Conservation (phyloP, 2,113 vertebrate genomes). For the Aix galericulata region DNA sequence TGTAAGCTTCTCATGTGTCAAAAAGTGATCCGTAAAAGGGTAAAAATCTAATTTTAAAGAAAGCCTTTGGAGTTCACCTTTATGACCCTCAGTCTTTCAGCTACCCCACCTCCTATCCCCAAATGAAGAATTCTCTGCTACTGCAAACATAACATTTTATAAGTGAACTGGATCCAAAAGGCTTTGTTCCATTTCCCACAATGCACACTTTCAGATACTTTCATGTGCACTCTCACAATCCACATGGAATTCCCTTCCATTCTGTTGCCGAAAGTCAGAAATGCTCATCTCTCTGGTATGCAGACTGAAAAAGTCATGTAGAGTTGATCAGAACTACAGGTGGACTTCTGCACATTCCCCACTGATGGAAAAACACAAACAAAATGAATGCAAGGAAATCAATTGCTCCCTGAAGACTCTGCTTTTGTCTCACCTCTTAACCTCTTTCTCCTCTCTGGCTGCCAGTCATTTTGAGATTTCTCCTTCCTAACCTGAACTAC, state of each 20-base stretch:
- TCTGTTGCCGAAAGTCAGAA: conserved; percentile 22
- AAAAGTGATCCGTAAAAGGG: neutral
- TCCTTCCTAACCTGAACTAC: neutral
- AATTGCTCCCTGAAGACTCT: conserved; percentile 1
- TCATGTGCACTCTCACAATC: neutral
- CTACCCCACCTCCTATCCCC: neutral
- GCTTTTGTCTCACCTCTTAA: conserved; percentile 26
- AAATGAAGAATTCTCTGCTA: neutral
- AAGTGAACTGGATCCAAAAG: neutral
- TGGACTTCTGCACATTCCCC: conserved; percentile 20
- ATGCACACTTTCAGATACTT: neutral
- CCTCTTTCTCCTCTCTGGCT: neutral
- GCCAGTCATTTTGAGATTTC: conserved; percentile 31
- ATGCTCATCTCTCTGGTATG: conserved; percentile 1
- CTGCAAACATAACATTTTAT: neutral
- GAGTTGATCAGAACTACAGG: conserved; percentile 8
- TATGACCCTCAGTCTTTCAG: neutral
- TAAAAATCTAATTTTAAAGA: conserved; percentile 13
- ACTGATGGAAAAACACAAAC: conserved; percentile 49
- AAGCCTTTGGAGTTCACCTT: neutral
- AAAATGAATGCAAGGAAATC: conserved; percentile 47
- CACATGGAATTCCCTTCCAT: neutral
- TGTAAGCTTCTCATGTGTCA: neutral
- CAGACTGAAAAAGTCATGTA: conserved; percentile 20
- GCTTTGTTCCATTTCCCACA: neutral